Conservation (phyloP, 2,888 invertebrate species). For the Neoascia interrupta region DNA sequence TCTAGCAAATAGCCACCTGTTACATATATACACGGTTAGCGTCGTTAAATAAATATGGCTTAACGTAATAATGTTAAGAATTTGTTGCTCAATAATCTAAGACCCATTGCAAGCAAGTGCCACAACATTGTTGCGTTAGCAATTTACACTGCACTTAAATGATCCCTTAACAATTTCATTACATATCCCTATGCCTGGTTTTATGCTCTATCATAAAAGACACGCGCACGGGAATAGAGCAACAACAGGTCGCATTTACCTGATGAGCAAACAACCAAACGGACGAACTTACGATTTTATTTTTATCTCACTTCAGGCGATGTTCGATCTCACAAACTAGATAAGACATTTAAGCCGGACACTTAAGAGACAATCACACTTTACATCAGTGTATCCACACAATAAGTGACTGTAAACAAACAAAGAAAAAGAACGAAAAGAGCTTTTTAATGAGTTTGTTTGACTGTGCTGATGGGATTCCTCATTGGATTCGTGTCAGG, state of each 20-base stretch:
- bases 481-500: conserved; percentile 22
- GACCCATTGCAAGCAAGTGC: conserved; percentile 3
- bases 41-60: conserved; percentile 30
- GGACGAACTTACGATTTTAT: conserved; percentile 21
- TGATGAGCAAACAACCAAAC: conserved; percentile 17
- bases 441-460: conserved; percentile 45
- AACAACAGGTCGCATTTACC: conserved; percentile 4
- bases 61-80: conserved; percentile 28
- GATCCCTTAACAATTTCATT: conserved; percentile 48
- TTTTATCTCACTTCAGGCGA: conserved; percentile 35
- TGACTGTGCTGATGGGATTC: too few species aligned
- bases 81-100: conserved; percentile 35
- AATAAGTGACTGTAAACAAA: conserved; percentile 25
- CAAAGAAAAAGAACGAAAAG: conserved; percentile 17
- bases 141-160: conserved; percentile 20
- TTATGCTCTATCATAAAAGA: conserved; percentile 37
- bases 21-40: conserved; percentile 5
- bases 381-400: conserved; percentile 19
- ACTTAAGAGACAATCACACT: conserved; percentile 21
- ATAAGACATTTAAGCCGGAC: conserved; percentile 35
- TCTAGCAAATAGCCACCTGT: too few species aligned
- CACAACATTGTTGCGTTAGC: conserved; percentile 52
- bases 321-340: conserved; percentile 38
- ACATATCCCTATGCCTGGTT: too few species aligned
- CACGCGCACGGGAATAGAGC: conserved; percentile 18